Conservation (phyloP, 2,888 invertebrate species). For the Melinopterus prodromus region DNA sequence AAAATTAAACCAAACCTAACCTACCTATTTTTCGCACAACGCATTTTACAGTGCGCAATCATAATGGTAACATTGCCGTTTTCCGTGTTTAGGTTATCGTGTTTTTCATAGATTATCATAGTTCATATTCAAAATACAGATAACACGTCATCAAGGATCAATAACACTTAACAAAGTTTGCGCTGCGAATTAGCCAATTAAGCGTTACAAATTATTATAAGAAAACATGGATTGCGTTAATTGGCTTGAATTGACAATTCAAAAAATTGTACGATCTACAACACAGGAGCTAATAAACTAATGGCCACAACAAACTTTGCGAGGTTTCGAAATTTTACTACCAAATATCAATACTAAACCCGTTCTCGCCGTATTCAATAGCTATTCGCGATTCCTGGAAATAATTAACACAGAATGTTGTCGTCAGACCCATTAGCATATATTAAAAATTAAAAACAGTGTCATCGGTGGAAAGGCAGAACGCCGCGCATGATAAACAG, state of each 20-base stretch:
- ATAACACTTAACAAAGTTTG: neutral
- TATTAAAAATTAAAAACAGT: conserved; percentile 4
- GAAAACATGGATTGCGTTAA: neutral
- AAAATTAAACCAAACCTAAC: neutral
- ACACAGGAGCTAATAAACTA: neutral
- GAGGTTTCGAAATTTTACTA: neutral
- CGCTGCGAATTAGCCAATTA: neutral
- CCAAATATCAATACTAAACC: neutral
- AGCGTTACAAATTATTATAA: neutral
- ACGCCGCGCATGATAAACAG: neutral
- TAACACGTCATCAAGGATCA: neutral
- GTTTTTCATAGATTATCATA: neutral
- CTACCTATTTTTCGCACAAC: neutral
- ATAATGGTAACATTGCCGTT: neutral
- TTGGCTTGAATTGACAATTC: neutral
- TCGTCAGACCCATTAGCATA: neutral
- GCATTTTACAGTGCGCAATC: neutral
- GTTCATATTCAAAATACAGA: neutral
- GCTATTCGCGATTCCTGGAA: neutral
- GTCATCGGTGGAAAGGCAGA: neutral
- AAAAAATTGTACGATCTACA: neutral
- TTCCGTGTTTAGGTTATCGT: neutral
- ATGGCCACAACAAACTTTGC: neutral
- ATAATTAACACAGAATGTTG: conserved; percentile 4
- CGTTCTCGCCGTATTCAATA: neutral